phyloP scores from a whole-genome alignment of 2,113 vertebrate genomes.

The Cyanistes caeruleus region DNA sequence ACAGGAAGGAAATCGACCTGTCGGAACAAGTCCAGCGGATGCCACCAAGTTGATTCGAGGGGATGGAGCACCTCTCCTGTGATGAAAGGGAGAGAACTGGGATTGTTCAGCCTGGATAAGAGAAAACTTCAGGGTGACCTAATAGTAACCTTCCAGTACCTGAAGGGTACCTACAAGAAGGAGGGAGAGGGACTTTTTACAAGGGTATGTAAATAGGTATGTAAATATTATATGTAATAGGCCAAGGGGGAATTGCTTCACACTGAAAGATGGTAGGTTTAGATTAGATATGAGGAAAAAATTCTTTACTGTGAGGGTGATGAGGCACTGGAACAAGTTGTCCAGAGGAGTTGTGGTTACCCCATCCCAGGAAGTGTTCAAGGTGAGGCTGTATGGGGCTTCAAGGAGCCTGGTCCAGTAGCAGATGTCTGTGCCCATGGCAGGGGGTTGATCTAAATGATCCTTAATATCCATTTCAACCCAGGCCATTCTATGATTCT shows the following conservation, averaged over 20 bases:
- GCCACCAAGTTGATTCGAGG: background rate
- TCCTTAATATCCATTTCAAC: background rate
- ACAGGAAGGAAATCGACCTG: background rate
- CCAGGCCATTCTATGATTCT: background rate
- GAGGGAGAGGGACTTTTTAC: background rate
- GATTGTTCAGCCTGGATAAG: background rate
- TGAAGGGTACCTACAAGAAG: background rate
- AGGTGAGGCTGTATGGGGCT: fast-evolving
- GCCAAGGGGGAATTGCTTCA: background rate
- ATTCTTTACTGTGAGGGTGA: background rate
- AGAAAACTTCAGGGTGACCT: background rate
- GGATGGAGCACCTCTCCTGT: background rate
- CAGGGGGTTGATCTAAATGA: background rate
- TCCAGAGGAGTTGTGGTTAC: background rate
- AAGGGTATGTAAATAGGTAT: background rate
- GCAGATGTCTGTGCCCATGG: background rate
- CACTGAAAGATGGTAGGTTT: background rate
- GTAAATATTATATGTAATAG: background rate
- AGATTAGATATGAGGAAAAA: background rate
- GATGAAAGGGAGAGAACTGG: background rate
- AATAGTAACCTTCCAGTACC: background rate
- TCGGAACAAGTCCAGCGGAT: background rate
- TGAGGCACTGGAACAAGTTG: background rate
- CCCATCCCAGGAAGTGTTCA: background rate
- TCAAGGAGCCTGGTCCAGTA: background rate